Evolutionary conservation across 2,888 invertebrate species (phyloP).

Genomic region (Tuta absoluta): DNA sequence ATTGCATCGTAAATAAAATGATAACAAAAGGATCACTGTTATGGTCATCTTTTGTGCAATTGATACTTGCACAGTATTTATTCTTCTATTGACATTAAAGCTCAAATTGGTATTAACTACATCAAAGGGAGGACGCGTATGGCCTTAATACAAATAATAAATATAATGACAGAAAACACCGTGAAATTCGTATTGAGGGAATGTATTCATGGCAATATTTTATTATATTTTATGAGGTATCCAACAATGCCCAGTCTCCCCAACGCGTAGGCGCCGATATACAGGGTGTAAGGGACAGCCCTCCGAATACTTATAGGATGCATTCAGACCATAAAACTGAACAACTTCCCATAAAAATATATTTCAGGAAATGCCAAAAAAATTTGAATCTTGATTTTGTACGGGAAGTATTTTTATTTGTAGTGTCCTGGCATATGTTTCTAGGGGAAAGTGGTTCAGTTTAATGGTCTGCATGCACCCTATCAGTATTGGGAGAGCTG

Average conservation of each 20-base stretch:
- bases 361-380: too few relatives aligned
- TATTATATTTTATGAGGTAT: slow-evolving; percentile 22
- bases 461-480: too few relatives aligned
- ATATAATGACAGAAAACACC: slow-evolving; percentile 18
- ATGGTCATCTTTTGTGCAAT: slow-evolving; percentile 2
- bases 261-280: slow-evolving; percentile 22
- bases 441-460: too few relatives aligned
- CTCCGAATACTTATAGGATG: too few relatives aligned
- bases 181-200: slow-evolving; percentile 7
- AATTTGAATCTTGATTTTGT: too few relatives aligned
- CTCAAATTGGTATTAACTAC: slow-evolving; percentile 7
- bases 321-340: too few relatives aligned
- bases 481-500: too few relatives aligned
- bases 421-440: too few relatives aligned
- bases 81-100: background rate
- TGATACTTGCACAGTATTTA: background rate
- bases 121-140: slow-evolving; percentile 1
- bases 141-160: slow-evolving; percentile 23
- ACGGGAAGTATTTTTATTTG: too few relatives aligned
- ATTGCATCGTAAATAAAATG: background rate
- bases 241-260: slow-evolving; percentile 21
- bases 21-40: background rate
- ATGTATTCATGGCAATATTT: slow-evolving; percentile 19
- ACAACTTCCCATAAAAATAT: too few relatives aligned
- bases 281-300: too few relatives aligned